phyloP scores from a whole-genome alignment of 2,888 invertebrate genomes.

The Pycnomerus fuliginosus region DNA sequence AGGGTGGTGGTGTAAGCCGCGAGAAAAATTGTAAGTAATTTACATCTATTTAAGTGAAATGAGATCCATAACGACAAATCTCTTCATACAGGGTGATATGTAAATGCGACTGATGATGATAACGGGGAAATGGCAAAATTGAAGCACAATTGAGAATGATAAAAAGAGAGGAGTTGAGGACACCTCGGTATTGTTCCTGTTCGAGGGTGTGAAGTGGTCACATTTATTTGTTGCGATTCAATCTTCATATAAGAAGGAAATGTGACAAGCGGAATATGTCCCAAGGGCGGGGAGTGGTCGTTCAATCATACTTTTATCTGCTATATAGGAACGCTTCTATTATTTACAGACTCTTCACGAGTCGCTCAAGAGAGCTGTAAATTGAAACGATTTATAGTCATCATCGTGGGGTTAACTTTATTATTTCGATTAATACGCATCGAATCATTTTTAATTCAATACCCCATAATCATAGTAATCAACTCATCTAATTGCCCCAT shows the following conservation, averaged over 20 bases:
- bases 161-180: slow-evolving; percentile 17
- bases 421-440: slow-evolving; percentile 42
- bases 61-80: slow-evolving; percentile 36
- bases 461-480: slow-evolving; percentile 41
- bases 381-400: slow-evolving; percentile 48
- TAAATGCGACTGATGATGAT: slow-evolving; percentile 30
- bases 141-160: slow-evolving; percentile 22
- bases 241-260: slow-evolving; percentile 48
- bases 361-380: slow-evolving; percentile 40
- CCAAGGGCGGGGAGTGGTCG: slow-evolving; percentile 44
- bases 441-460: slow-evolving; percentile 45
- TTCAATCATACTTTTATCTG: slow-evolving; percentile 52
- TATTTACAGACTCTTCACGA: slow-evolving; percentile 45
- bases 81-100: slow-evolving; percentile 36
- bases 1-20: slow-evolving; percentile 13
- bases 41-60: slow-evolving; percentile 34
- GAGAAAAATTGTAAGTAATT: slow-evolving; percentile 34
- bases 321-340: slow-evolving; percentile 45
- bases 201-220: slow-evolving; percentile 49
- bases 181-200: slow-evolving; percentile 29
- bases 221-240: slow-evolving; percentile 51
- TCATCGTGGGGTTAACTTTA: slow-evolving; percentile 38
- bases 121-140: slow-evolving; percentile 23
- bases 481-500: slow-evolving; percentile 40
- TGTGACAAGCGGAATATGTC: slow-evolving; percentile 52